These are phyloP conservation scores for Archaeoteleia sp. DNA, from an alignment of 2,888 invertebrate genomes.

Conservation along the genomic window DNA sequence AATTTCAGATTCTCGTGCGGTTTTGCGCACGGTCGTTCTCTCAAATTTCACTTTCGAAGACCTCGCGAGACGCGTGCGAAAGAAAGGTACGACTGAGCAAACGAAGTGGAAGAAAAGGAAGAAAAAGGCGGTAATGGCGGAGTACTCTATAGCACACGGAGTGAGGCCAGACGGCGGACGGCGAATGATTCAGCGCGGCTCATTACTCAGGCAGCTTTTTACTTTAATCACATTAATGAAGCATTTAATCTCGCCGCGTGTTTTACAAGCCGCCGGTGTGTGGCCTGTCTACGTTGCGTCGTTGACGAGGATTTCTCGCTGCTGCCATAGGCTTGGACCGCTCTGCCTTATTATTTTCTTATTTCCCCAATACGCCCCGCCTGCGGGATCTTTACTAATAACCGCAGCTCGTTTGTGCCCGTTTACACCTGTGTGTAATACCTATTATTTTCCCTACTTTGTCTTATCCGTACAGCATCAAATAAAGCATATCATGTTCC, in stretches of 20 bases:
- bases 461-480: neutral
- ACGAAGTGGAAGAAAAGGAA: conserved; percentile 20
- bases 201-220: conserved; percentile 74
- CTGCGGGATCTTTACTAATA: conserved; percentile 64
- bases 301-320: conserved; percentile 67
- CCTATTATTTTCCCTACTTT: conserved; percentile 24
- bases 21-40: conserved; percentile 2
- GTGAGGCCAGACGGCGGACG: conserved; percentile 51
- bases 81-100: conserved; percentile 27
- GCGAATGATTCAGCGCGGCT: conserved; percentile 71
- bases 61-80: conserved; percentile 40
- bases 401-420: conserved; percentile 65
- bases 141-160: conserved; percentile 54
- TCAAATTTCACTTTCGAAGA: conserved; percentile 36
- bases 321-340: conserved; percentile 39
- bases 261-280: conserved; percentile 74
- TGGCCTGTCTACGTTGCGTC: conserved; percentile 66
- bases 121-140: conserved; percentile 47
- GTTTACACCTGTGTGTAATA: conserved; percentile 67
- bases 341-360: conserved; percentile 51
- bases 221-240: conserved; percentile 75
- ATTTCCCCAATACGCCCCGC: conserved; percentile 54
- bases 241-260: conserved; percentile 75
- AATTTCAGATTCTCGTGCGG: neutral
- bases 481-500: neutral